These are phyloP conservation scores for Drosophila murphyi DNA, from an alignment of 1,140 invertebrate genomes.

Conservation along the genomic window DNA sequence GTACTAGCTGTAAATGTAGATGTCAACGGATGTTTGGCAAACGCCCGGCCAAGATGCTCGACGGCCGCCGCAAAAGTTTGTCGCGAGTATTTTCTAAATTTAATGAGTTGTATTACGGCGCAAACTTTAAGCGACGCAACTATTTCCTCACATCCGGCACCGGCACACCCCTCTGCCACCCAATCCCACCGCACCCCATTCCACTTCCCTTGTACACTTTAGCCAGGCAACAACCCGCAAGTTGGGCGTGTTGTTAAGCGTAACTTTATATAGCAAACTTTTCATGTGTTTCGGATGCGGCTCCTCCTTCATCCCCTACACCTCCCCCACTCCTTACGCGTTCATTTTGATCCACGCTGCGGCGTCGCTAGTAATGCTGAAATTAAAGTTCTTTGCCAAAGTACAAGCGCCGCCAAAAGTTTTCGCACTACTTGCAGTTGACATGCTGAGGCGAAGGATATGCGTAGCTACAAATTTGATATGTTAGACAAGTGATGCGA, in stretches of 20 bases:
- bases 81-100: slow-evolving; percentile 79
- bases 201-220: too few relatives aligned
- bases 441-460: slow-evolving; percentile 76
- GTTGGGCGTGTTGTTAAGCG: slow-evolving; percentile 60
- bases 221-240: slow-evolving; percentile 26
- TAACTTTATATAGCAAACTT: slow-evolving; percentile 78
- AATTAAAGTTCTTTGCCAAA: slow-evolving; percentile 82
- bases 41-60: slow-evolving; percentile 35
- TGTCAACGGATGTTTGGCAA: slow-evolving; percentile 73
- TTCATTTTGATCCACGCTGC: slow-evolving; percentile 22
- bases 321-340: neutral
- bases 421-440: slow-evolving; percentile 65
- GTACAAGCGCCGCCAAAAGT: slow-evolving; percentile 74
- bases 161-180: neutral
- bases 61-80: slow-evolving; percentile 47
- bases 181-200: neutral
- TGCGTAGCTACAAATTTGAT: slow-evolving; percentile 81
- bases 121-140: slow-evolving; percentile 57
- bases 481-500: slow-evolving; percentile 75
- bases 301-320: neutral
- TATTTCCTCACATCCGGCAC: slow-evolving; percentile 26
- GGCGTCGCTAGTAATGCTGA: slow-evolving; percentile 69
- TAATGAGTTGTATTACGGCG: slow-evolving; percentile 79
- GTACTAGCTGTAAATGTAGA: slow-evolving; percentile 66
- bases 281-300: slow-evolving; percentile 51